Conservation (phyloP, 2,888 invertebrate genomes). For the Metalampra italica region DNA sequence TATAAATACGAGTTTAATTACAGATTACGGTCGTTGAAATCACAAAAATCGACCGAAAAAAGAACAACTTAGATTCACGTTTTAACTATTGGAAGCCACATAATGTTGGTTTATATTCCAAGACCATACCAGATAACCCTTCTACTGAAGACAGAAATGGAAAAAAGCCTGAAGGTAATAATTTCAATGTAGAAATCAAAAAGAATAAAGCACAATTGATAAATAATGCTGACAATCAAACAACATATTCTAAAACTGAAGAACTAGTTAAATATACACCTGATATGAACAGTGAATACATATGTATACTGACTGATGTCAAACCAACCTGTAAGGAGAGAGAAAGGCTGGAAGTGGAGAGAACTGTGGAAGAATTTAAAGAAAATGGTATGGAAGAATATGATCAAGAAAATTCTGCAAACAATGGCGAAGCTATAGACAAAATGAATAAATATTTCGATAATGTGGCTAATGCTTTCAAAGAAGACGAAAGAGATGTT, state of each 20-base stretch:
- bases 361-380: background rate
- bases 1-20: background rate
- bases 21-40: slow-evolving; percentile 5
- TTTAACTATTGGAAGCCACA: background rate
- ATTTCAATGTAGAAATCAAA: background rate
- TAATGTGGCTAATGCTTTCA: too few species aligned
- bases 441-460: too few species aligned
- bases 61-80: slow-evolving; percentile 1
- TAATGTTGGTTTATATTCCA: background rate
- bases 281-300: background rate
- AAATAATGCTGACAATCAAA: background rate
- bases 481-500: too few species aligned
- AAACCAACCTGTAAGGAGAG: slow-evolving; percentile 3
- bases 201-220: background rate
- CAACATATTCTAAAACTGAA: background rate
- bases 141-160: background rate
- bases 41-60: slow-evolving; percentile 2
- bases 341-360: background rate
- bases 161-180: background rate
- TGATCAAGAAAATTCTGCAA: too few species aligned
- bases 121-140: background rate
- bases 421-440: too few species aligned
- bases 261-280: background rate
- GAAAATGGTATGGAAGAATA: too few species aligned
- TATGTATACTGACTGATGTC: background rate